Percentiles rank a stretch among this genome's conserved stretches.
Evolutionary conservation across 2,113 vertebrate species (phyloP).

Genomic region (Gambusia affinis): DNA sequence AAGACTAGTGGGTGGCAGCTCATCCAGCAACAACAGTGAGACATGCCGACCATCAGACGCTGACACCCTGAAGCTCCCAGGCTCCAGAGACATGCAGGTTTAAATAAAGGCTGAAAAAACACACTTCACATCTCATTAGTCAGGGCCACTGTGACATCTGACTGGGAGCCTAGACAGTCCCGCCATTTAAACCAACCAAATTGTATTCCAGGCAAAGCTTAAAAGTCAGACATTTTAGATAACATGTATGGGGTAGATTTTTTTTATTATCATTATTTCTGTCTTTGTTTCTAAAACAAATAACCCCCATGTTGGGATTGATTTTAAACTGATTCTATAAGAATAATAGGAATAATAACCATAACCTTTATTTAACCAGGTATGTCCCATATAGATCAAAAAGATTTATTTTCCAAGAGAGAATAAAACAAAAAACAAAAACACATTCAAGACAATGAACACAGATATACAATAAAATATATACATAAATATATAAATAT

Average conservation of each 20-base stretch:
- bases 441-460: too few relatives aligned
- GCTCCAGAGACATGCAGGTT: slow-evolving; percentile 56
- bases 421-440: too few relatives aligned
- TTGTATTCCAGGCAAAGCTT: background rate
- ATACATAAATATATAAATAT: too few relatives aligned
- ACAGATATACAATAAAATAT: too few relatives aligned
- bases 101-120: slow-evolving; percentile 74
- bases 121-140: slow-evolving; percentile 76
- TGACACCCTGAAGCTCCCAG: slow-evolving; percentile 65
- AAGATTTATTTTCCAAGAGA: too few relatives aligned
- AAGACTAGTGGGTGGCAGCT: slow-evolving; percentile 51
- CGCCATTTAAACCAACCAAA: slow-evolving; percentile 8
- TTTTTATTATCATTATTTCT: background rate
- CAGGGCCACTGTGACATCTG: slow-evolving; percentile 46
- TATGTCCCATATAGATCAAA: too few relatives aligned
- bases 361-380: too few relatives aligned
- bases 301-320: background rate
- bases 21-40: slow-evolving; percentile 71
- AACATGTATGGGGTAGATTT: background rate
- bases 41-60: slow-evolving; percentile 35
- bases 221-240: background rate
- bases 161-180: slow-evolving; percentile 19
- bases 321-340: background rate
- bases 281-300: background rate
- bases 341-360: too few relatives aligned